Evolutionary conservation across 1,140 invertebrate species (phyloP), one percentile per base, ranked within the genome.

Genomic region (Scaptomyza pallida): DNA sequence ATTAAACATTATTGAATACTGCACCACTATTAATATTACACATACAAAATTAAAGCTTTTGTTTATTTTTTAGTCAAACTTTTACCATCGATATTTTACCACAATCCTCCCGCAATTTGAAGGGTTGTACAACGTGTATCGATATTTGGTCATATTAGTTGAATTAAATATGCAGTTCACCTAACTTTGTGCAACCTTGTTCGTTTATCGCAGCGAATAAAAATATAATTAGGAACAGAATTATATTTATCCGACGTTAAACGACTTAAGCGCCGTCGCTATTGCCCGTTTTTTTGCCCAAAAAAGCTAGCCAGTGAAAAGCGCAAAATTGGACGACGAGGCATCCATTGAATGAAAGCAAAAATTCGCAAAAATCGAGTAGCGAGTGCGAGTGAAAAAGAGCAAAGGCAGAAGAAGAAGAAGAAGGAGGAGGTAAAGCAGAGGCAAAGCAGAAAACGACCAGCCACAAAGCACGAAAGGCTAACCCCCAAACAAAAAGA

Each of bases 391-490:
- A 74, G 59, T 70, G 67, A 71, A 74, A 74, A 64, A 71, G 65
- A 70, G 70, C 57, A 63, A 61, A 61, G 41, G 56, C 50, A 74
- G 59, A 63, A 73, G 51, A 69, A 60, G 56, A 61, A 61, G 57
- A 62, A 55, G 47, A 59, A 57, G 48, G 54, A 51, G 69, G 48
- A 45, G 45, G 68, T 21, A 70, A 64, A 51, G 37, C 44, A 63
- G 23, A 72, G 54, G 54, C 61, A 72, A 62, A 69, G 64, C 65
- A 69, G 50, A 69, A 70, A 68, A 67, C 70, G 70, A 68, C 55
- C 56, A 72, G 71, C 71, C 64, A 73, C 71, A 73, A 73, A 73
- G 71, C 64, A 72, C 70, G 70, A 72, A 61, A 72, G 63, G 70
- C 63, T 68, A 72, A 72, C 70, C 70, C 69, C 63, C 63, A 72